Base-by-base conservation (phyloP, 2,797 vertebrate species). In the Sebastes minor region DNA sequence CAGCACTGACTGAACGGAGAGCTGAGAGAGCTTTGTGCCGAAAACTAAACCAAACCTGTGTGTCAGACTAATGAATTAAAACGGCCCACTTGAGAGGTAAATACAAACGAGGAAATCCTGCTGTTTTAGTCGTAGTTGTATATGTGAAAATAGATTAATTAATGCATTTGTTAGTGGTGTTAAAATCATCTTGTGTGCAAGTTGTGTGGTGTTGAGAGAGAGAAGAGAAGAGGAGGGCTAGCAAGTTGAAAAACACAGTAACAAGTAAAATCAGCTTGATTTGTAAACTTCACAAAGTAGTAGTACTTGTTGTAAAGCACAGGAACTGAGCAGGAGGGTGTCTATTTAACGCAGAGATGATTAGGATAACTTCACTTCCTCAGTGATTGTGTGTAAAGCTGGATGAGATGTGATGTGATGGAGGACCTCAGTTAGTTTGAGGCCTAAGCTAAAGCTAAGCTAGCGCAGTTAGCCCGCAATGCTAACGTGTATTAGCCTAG, bases 41-140 rank as follows among this genome's bases (percentile, higher is more conserved):
- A 95, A 94, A 96, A 96, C 95, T 96, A 95, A 94, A 93, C 89
- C 89, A 87, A 94, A 94, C 90, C 94, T 92, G 94, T 92, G 94
- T 95, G 93, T 92, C 92, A 93, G 92, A 93, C 96, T 92, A 95
- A 96, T 96, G 96, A 96, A 95, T 96, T 94, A 95, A 95, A 96
- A 94, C 94, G 91, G 93, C 92, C 94, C 88, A 76, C 93, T 89
- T 85, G 85, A 94, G 94, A 97, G 96, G 95, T 97, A 97, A 96
- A 91, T 94, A 90, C 84, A 33, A 79, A 20, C 60, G 66, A 78
- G 68, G 77, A 80, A 66, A 6, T 78, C 33, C 49, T 8, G 61
- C 42, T 27, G 49, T 76, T 80, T 73, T 63, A 64, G 64, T 72
- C 64, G 83, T 53, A 82, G 74, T 85, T 89, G 67, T 82, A 18